A percentile compares a stretch with the other conserved stretches of the same genome.
Evolutionary conservation across 1,140 invertebrate genomes (phyloP).

Genomic region (Lordiphosa mommai): DNA sequence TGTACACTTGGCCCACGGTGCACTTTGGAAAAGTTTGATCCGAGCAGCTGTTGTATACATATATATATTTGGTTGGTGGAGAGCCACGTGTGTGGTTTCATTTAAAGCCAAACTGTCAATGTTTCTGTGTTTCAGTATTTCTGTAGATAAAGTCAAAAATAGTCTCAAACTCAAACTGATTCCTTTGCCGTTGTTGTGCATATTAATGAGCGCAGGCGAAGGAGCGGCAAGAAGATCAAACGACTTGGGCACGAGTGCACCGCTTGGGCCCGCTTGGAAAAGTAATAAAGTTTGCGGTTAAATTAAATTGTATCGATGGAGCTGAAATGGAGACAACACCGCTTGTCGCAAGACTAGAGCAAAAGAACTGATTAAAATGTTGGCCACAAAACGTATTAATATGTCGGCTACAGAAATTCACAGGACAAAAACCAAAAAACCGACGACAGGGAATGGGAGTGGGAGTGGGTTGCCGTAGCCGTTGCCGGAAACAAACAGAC

Average conservation of each 20-base stretch:
- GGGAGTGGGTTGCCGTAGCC: conserved; percentile 8
- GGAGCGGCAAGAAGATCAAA: conserved; percentile 26
- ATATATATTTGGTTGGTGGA: neutral
- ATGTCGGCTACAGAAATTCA: conserved; percentile 59
- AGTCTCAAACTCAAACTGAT: conserved; percentile 71
- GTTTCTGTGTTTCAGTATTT: conserved; percentile 53
- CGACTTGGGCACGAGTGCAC: conserved; percentile 45
- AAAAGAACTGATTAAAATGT: conserved; percentile 61
- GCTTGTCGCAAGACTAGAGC: neutral
- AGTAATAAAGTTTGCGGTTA: conserved; percentile 72
- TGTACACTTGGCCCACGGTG: no score
- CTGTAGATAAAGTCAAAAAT: conserved; percentile 63
- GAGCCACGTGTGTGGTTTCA: conserved; percentile 61
- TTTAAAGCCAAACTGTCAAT: conserved; percentile 65
- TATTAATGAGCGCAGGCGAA: conserved; percentile 57
- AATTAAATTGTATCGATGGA: conserved; percentile 61
- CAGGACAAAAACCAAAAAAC: neutral
- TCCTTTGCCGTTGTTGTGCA: conserved; percentile 45
- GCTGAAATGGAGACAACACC: neutral
- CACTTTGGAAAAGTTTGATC: no score
- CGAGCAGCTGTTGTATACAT: neutral
- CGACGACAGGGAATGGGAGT: conserved; percentile 2
- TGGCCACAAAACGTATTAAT: conserved; percentile 72
- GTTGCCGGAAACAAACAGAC: conserved; percentile 50
- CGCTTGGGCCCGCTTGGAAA: conserved; percentile 32